Evolutionary conservation across 2,113 vertebrate genomes (phyloP).

Genomic region (Oreochromis niloticus): DNA sequence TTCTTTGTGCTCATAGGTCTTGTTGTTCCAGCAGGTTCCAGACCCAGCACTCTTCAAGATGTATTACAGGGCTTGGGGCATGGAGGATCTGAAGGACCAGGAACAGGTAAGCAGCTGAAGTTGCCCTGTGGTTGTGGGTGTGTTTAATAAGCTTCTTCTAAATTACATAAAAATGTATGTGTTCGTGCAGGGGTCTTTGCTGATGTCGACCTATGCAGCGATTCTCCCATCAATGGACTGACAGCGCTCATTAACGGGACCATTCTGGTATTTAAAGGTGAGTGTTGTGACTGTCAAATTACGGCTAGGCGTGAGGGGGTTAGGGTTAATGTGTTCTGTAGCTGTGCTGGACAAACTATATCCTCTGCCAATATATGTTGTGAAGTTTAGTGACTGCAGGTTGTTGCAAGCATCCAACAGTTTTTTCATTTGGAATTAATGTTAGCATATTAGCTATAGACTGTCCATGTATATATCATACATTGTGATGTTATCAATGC

Average conservation of each 20-base stretch:
- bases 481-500: not conserved
- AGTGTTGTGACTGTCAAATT: not conserved
- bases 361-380: not conserved
- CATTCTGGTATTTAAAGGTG: conserved; percentile 85
- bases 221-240: conserved; percentile 76
- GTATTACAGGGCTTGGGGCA: conserved; percentile 6
- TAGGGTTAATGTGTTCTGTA: not conserved
- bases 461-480: not conserved
- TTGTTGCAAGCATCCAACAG: not conserved
- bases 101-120: not conserved
- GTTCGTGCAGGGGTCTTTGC: not conserved
- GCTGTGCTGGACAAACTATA: not conserved
- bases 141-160: not conserved
- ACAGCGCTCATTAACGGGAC: conserved; percentile 83
- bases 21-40: not conserved
- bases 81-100: not conserved
- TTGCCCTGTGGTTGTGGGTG: not conserved
- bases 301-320: not conserved
- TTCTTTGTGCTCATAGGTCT: not conserved
- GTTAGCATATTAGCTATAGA: not conserved
- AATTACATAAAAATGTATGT: not conserved
- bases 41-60: conserved; percentile 44
- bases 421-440: not conserved
- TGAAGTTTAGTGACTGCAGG: not conserved
- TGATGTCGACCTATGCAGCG: conserved; percentile 76